Base-by-base conservation (phyloP, 2,888 invertebrate genomes). In the Spodoptera littoralis region DNA sequence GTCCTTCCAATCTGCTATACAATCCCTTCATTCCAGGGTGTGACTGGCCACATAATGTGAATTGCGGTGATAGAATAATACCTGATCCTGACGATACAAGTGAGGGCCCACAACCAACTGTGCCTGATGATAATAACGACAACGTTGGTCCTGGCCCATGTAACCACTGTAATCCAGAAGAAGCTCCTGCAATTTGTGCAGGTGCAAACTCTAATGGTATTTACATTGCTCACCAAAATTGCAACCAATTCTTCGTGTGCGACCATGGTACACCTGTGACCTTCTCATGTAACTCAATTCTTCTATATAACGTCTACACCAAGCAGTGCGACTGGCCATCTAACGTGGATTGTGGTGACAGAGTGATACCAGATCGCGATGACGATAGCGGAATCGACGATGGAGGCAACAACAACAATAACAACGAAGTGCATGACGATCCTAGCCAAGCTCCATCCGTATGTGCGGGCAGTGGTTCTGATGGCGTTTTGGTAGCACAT, bases 191-290 rank as follows among this genome's bases (percentile, higher is more conserved):
- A 4, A 84, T 86, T 43, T 89, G 89, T 49, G 83, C 81, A 4
- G 70, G 65, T 30, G 62, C 70, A 0, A 79, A 70, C 1, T 84
- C 86, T 3, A 79, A 83, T 8, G 84, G 86, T 8, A 54, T 75
- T 3, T 65, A 86, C 1, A 72, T 88, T 1, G 86, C 85, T 18
- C 84, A 88, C 44, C 83, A 87, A 65, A 80, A 83, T 54, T 88
- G 88, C 62, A 84, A 85, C 53, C 74, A 85, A 57, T 89, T 84
- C 73, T 88, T 87, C 65, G 75, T 78, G 18, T 88, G 88, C 11
- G 60, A 51, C 9, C 24, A 74, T 3, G 86, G 88, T 0, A 53
- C 24, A 11, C 84, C 87, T 0, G 77, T 87, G 0, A 68, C 72
- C 0, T n/a, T 79, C 0, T 54, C 48, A 9, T 89, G 89, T 65